These are phyloP conservation scores for Dromius quadrimaculatus DNA, from an alignment of 2,888 invertebrate genomes.

Conservation along the genomic window DNA sequence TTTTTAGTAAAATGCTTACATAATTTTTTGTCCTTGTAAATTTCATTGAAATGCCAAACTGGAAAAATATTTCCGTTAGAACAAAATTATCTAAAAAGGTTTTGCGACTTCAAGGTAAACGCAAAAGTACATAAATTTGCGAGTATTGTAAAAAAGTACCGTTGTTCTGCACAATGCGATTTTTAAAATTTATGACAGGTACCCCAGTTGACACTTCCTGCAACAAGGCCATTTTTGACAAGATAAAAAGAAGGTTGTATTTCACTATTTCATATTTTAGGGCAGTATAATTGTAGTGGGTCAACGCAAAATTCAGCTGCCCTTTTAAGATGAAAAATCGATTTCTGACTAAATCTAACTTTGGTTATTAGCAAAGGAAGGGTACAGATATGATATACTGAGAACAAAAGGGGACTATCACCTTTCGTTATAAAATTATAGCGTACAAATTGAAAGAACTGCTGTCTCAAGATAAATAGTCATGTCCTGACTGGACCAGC, in stretches of 20 bases:
- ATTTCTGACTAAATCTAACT: no score
- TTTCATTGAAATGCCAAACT: background rate
- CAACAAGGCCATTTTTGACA: constrained; percentile 14
- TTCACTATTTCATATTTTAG: constrained; percentile 13
- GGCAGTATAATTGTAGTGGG: background rate
- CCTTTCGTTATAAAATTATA: no score
- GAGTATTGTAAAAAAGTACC: constrained; percentile 35
- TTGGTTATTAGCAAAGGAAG: no score
- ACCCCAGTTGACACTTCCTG: constrained; percentile 24
- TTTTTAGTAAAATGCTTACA: background rate
- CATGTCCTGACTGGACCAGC: no score
- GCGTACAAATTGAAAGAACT: no score
- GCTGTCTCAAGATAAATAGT: no score
- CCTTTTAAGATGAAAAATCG: no score
- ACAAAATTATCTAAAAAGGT: constrained; percentile 23
- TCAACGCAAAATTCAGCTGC: background rate
- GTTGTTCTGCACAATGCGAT: constrained; percentile 37
- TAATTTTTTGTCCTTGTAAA: constrained; percentile 5
- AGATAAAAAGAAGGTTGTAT: constrained; percentile 19
- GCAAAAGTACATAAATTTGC: constrained; percentile 12
- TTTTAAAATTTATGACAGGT: constrained; percentile 26
- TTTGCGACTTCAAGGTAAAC: constrained; percentile 17
- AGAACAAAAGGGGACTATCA: no score
- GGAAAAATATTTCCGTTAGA: background rate
- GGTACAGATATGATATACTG: no score